Evolutionary conservation across 2,888 invertebrate genomes (phyloP).

Genomic region (Zygothrica quintamaculata): DNA sequence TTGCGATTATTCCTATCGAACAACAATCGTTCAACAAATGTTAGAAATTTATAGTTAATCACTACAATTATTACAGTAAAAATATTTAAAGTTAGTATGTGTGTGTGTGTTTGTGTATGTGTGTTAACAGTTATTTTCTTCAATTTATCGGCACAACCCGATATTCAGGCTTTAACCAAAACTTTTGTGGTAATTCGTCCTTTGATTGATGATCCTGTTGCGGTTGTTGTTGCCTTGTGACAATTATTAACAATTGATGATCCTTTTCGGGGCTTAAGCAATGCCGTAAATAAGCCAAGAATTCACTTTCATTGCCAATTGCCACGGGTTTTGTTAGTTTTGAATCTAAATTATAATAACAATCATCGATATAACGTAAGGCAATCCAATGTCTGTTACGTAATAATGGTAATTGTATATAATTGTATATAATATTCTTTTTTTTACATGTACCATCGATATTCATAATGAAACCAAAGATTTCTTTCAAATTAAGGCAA

Average conservation of each 20-base stretch:
- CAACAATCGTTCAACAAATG: no score
- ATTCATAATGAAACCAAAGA: conserved; percentile 56
- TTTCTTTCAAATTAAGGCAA: conserved; percentile 33
- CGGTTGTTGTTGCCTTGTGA: background rate
- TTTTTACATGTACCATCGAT: no score
- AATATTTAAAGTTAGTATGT: background rate
- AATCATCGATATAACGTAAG: conserved; percentile 31
- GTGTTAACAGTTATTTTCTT: background rate
- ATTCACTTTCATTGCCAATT: conserved; percentile 32
- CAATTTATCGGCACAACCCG: background rate
- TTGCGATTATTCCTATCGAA: no score
- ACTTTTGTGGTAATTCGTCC: no score
- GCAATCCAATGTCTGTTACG: conserved; percentile 52
- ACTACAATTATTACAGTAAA: no score
- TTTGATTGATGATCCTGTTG: conserved; percentile 4
- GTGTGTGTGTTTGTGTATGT: background rate
- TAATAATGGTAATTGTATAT: conserved; percentile 23
- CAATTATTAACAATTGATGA: conserved; percentile 36
- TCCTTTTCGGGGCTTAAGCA: conserved; percentile 22
- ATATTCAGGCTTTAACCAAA: conserved; percentile 31
- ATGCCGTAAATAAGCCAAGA: conserved; percentile 26
- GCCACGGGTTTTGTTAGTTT: conserved; percentile 24
- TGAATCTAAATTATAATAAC: conserved; percentile 53
- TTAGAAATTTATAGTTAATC: no score
- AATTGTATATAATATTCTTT: no score